Evolutionary conservation across 1,140 invertebrate genomes (phyloP), one percentile per base, ranked within the genome.

Genomic region (Aphelinus atriplicis): DNA sequence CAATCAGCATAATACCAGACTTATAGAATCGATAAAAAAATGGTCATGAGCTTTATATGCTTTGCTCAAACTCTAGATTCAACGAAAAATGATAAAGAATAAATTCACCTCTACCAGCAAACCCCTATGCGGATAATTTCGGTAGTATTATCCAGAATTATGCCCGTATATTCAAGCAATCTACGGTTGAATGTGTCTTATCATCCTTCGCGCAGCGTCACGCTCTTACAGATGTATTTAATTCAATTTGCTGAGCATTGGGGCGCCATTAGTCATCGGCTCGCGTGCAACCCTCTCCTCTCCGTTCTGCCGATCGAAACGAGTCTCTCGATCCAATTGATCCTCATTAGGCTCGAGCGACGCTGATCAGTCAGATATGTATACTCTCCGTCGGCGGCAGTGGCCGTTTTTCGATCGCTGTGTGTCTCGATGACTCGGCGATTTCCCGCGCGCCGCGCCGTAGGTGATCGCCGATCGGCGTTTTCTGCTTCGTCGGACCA

Each of bases 221-320:
- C 55, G 53, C 46, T 57, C 48, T 65, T 64, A 43, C 26, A 72
- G n/a, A 58, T 47, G 46, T 63, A 46, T 58, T 72, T 58, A 72
- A 72, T 72, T 72, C 71, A 72, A 72, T 72, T 72, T 65, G 55
- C 71, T 56, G 62, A 26, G 63, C 62, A 43, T 7, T 7, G 45
- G 43, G 9, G 46, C 53, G 71, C 73, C 75, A 79, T 79, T 77
- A 79, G 75, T 77, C 75, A 72, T 77, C 62, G 65, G 46, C 45
- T 67, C 10, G 73, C 73, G 57, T 57, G 60, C 66, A 63, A 70
- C 56, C 62, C 62, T 48, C 7, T 60, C 57, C 9, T 26, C 50
- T 50, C 26, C 26, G 26, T 26, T 26, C 26, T 0, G 47, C 2
- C 42, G 26, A 26, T 26, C 26, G 26, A 26, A 26, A 26, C 26